Evolutionary conservation across 2,113 vertebrate species (phyloP).

Genomic region (Monopterus albus): DNA sequence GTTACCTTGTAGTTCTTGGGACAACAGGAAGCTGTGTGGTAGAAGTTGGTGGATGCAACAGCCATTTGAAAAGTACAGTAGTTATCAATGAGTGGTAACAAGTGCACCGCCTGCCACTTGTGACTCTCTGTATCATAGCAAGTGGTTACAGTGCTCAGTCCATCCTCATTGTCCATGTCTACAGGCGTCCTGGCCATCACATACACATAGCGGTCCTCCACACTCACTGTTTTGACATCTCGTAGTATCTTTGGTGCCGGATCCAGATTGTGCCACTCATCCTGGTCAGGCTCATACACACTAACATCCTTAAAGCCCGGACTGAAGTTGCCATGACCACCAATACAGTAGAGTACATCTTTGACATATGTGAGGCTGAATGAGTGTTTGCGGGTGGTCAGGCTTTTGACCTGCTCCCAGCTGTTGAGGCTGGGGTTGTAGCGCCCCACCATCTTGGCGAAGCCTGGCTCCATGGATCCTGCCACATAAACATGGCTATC

Average conservation of each 20-base stretch:
- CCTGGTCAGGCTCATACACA: constrained; percentile 89
- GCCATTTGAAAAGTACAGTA: constrained; percentile 95
- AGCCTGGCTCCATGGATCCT: constrained; percentile 96
- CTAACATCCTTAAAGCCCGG: constrained; percentile 95
- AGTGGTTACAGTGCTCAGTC: constrained; percentile 87
- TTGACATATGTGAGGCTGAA: constrained; percentile 91
- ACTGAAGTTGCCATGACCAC: constrained; percentile 95
- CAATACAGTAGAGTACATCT: constrained; percentile 91
- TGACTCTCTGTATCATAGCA: constrained; percentile 90
- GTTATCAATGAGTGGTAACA: constrained; percentile 92
- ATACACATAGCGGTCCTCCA: constrained; percentile 92
- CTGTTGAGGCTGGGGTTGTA: constrained; percentile 92
- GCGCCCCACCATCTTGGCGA: constrained; percentile 93
- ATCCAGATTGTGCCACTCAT: constrained; percentile 93
- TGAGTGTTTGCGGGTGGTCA: constrained; percentile 92
- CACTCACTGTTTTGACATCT: constrained; percentile 91
- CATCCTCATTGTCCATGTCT: constrained; percentile 90
- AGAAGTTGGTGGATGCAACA: constrained; percentile 92
- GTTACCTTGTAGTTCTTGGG: constrained; percentile 89
- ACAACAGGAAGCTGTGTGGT: constrained; percentile 94
- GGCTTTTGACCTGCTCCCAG: constrained; percentile 92
- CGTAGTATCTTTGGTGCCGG: constrained; percentile 94
- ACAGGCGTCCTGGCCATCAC: constrained; percentile 92
- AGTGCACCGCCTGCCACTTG: constrained; percentile 94
- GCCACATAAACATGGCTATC: constrained; percentile 93